These are phyloP conservation scores for Drymodes brunneopygia DNA, from an alignment of 2,113 vertebrate species.

Conservation along the genomic window DNA sequence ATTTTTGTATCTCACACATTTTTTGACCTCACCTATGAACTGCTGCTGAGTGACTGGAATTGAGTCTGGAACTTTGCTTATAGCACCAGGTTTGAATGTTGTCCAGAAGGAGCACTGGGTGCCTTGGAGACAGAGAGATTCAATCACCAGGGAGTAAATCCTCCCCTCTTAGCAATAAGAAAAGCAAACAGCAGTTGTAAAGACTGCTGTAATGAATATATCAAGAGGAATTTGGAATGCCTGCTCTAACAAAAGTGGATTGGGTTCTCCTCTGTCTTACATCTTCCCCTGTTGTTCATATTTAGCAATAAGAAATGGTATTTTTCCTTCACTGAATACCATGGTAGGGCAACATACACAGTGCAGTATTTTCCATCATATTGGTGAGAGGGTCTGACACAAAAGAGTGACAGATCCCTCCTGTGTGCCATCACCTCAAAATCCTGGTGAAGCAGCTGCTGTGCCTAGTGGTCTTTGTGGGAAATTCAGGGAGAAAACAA, in stretches of 20 bases:
- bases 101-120: neutral
- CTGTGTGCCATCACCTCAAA: neutral
- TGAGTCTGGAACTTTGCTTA: neutral
- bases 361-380: neutral
- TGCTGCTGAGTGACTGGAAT: neutral
- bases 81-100: neutral
- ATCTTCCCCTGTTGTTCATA: neutral
- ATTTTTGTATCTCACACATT: neutral
- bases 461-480: neutral
- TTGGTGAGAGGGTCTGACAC: neutral
- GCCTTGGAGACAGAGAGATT: neutral
- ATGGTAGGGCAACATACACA: neutral
- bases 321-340: neutral
- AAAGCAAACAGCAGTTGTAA: constrained; percentile 4
- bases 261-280: neutral
- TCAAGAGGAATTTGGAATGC: neutral
- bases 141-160: neutral
- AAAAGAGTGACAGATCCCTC: neutral
- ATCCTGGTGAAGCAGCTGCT: neutral
- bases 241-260: neutral
- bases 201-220: neutral
- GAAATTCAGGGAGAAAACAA: neutral
- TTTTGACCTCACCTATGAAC: neutral
- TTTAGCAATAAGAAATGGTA: neutral
- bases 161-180: neutral